Conservation (phyloP, 2,888 invertebrate species). For the Tinea semifulvella region DNA sequence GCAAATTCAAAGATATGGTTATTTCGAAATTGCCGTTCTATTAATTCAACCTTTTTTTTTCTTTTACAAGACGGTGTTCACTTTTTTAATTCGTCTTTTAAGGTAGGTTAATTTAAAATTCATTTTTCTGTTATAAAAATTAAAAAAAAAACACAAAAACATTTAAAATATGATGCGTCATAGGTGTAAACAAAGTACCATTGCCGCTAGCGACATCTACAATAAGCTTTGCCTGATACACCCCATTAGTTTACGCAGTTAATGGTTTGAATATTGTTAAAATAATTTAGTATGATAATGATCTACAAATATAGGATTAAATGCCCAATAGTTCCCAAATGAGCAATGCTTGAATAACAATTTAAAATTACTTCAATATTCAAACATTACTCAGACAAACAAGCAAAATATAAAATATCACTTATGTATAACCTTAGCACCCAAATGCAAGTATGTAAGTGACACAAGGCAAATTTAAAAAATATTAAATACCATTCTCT, state of each 20-base stretch:
- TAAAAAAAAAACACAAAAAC: too few relatives aligned
- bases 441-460: conserved; percentile 67
- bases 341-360: conserved; percentile 45
- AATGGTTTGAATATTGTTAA: conserved; percentile 65
- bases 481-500: conserved; percentile 46
- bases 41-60: too few relatives aligned
- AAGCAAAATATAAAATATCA: conserved; percentile 54
- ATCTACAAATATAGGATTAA: conserved; percentile 65
- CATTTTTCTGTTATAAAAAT: too few relatives aligned
- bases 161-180: too few relatives aligned
- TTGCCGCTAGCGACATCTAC: too few relatives aligned
- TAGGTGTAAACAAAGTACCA: too few relatives aligned
- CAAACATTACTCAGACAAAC: conserved; percentile 49
- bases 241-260: conserved; percentile 66
- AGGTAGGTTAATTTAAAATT: too few relatives aligned
- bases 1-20: too few relatives aligned
- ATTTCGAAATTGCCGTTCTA: too few relatives aligned
- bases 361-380: conserved; percentile 22
- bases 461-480: conserved; percentile 37
- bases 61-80: too few relatives aligned
- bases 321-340: conserved; percentile 67
- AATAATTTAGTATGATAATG: conserved; percentile 66
- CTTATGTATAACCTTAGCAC: conserved; percentile 66
- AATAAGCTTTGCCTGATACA: too few relatives aligned
- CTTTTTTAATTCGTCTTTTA: too few relatives aligned